A percentile compares a stretch with the other conserved stretches of the same genome.
Evolutionary conservation across 2,888 invertebrate genomes (phyloP).

Genomic region (Vanessa cardui): DNA sequence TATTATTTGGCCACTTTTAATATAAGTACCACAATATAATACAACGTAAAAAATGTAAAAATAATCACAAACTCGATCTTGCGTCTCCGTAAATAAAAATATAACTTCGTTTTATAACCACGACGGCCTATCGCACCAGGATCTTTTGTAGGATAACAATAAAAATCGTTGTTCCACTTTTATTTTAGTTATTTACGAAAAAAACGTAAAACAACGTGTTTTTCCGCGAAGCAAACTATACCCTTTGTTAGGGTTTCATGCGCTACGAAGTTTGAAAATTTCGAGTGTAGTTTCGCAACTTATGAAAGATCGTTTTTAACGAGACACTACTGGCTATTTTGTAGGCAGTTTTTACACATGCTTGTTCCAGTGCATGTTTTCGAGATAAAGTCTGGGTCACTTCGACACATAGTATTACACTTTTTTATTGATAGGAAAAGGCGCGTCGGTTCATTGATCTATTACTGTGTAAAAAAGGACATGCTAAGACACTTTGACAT

Average conservation of each 20-base stretch:
- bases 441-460: too few relatives aligned
- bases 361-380: too few relatives aligned
- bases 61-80: slow-evolving; percentile 52
- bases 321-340: slow-evolving; percentile 8
- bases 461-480: too few relatives aligned
- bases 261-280: slow-evolving; percentile 23
- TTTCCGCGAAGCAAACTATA: slow-evolving; percentile 28
- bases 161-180: slow-evolving; percentile 56
- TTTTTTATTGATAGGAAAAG: too few relatives aligned
- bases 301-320: slow-evolving; percentile 26
- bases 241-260: slow-evolving; percentile 24
- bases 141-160: slow-evolving; percentile 63
- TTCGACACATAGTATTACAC: too few relatives aligned
- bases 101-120: slow-evolving; percentile 67
- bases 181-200: slow-evolving; percentile 53
- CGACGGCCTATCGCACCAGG: slow-evolving; percentile 48
- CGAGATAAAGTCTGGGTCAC: too few relatives aligned
- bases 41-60: slow-evolving; percentile 48
- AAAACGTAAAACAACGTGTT: slow-evolving; percentile 43
- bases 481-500: too few relatives aligned
- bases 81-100: slow-evolving; percentile 51
- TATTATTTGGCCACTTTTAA: not conserved
- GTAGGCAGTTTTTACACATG: not conserved
- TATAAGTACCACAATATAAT: slow-evolving; percentile 5
- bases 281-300: slow-evolving; percentile 18